Evolutionary conservation across 2,888 invertebrate genomes (phyloP).

Genomic region (Hololepta plana): DNA sequence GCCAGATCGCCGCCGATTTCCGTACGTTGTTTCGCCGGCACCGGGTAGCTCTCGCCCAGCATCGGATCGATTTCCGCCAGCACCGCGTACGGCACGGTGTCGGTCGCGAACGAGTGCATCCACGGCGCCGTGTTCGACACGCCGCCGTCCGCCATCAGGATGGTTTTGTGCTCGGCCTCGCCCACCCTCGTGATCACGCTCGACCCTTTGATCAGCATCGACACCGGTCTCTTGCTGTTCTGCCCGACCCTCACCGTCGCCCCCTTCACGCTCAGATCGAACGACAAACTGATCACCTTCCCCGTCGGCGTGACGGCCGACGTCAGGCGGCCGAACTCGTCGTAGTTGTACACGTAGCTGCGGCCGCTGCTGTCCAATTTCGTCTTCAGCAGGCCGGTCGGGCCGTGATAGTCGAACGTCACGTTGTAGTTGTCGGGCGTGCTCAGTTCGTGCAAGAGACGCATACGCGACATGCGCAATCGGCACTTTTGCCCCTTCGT

Average conservation of each 20-base stretch:
- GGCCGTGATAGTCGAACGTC: constrained; percentile 84
- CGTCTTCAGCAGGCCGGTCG: constrained; percentile 73
- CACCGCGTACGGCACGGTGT: constrained; percentile 79
- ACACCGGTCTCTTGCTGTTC: constrained; percentile 64
- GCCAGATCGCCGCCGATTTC: constrained; percentile 81
- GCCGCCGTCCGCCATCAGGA: constrained; percentile 65
- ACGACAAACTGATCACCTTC: constrained; percentile 70
- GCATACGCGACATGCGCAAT: constrained; percentile 80
- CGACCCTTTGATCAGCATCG: constrained; percentile 74
- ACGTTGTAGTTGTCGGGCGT: constrained; percentile 89
- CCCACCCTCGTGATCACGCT: constrained; percentile 68
- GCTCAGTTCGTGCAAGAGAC: constrained; percentile 75
- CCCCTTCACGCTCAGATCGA: constrained; percentile 80
- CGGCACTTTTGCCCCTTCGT: constrained; percentile 85
- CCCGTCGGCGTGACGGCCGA: constrained; percentile 92
- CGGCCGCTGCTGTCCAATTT: constrained; percentile 80
- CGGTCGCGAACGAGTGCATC: constrained; percentile 77
- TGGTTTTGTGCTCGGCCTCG: constrained; percentile 65
- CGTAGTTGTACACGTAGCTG: constrained; percentile 86
- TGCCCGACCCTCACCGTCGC: constrained; percentile 73
- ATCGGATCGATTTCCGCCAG: constrained; percentile 76
- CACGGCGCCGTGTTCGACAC: constrained; percentile 67
- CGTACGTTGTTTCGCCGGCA: constrained; percentile 76
- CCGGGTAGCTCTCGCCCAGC: constrained; percentile 79
- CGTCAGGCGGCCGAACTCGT: constrained; percentile 82